Percentiles rank a stretch among this genome's conserved stretches.
Evolutionary conservation across 2,888 invertebrate species (phyloP).

Genomic region (Cosmorhoe ocellata): DNA sequence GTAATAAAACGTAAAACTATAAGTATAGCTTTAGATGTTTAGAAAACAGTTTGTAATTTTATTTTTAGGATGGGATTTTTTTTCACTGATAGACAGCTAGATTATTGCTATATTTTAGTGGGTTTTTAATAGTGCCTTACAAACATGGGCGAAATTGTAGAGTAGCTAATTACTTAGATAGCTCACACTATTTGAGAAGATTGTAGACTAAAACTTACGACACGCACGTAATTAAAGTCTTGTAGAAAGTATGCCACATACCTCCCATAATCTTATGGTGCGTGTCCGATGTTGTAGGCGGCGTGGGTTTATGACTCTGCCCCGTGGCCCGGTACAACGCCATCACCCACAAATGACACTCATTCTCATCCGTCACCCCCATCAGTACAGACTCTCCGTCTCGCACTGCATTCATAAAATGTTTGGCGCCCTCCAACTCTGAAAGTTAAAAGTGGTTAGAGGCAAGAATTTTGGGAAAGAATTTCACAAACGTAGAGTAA

Average conservation of each 20-base stretch:
- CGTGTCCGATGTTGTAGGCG: conserved; percentile 90
- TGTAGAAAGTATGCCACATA: conserved; percentile 56
- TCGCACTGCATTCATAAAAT: conserved; percentile 98
- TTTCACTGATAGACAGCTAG: too few species aligned
- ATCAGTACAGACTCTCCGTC: conserved; percentile 98
- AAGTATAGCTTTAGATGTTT: too few species aligned
- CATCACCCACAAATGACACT: conserved; percentile 99
- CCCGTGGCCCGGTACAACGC: conserved; percentile 99
- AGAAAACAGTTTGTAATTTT: too few species aligned
- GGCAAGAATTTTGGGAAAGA: not conserved
- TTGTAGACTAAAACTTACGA: too few species aligned
- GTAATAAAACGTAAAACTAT: not conserved
- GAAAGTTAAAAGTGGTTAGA: conserved; percentile 31
- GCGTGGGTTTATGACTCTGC: conserved; percentile 99
- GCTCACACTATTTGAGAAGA: too few species aligned
- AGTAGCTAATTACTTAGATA: too few species aligned
- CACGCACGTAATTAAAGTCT: too few species aligned
- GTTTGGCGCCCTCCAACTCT: conserved; percentile 96
- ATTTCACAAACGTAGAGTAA: conserved; percentile 15
- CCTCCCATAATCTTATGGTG: conserved; percentile 93
- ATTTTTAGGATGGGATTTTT: too few species aligned
- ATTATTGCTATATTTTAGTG: too few species aligned
- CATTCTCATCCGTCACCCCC: conserved; percentile 98
- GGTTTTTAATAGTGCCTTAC: too few species aligned
- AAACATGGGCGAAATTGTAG: too few species aligned